These are phyloP conservation scores for Hermetia illucens DNA, from an alignment of 1,140 invertebrate genomes.

Conservation along the genomic window DNA sequence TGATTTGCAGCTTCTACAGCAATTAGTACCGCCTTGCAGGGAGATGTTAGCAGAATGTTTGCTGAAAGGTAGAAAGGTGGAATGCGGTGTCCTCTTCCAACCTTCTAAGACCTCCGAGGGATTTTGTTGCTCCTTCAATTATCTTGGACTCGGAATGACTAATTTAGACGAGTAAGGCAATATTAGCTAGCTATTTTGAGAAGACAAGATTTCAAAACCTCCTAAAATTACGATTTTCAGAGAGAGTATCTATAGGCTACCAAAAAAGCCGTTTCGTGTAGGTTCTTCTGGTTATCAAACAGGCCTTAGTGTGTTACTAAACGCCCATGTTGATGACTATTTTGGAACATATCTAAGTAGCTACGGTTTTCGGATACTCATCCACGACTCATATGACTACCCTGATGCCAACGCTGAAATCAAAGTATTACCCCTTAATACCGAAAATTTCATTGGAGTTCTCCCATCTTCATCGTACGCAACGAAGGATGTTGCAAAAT, in stretches of 20 bases:
- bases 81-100: conserved; percentile 44
- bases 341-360: conserved; percentile 29
- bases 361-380: conserved; percentile 28
- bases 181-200: no score
- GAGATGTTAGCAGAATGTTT: conserved; percentile 40
- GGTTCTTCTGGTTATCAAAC: conserved; percentile 48
- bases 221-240: no score
- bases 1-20: no score
- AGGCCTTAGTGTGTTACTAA: conserved; percentile 39
- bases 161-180: no score
- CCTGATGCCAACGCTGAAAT: conserved; percentile 41
- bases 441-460: conserved; percentile 40
- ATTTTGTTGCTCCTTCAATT: conserved; percentile 51
- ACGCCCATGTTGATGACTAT: conserved; percentile 34
- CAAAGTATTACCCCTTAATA: conserved; percentile 35
- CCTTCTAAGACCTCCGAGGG: conserved; percentile 37
- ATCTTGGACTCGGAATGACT: conserved; percentile 34
- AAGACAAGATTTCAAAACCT: no score
- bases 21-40: no score
- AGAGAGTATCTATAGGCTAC: conserved; percentile 24
- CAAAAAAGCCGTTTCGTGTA: conserved; percentile 33
- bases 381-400: conserved; percentile 44
- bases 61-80: conserved; percentile 43
- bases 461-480: conserved; percentile 42
- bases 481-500: conserved; percentile 32